Percentiles rank a stretch among this genome's conserved stretches.
These are phyloP conservation scores for Melanotaenia nigrans DNA, from an alignment of 2,797 vertebrate genomes.

Conservation along the genomic window DNA sequence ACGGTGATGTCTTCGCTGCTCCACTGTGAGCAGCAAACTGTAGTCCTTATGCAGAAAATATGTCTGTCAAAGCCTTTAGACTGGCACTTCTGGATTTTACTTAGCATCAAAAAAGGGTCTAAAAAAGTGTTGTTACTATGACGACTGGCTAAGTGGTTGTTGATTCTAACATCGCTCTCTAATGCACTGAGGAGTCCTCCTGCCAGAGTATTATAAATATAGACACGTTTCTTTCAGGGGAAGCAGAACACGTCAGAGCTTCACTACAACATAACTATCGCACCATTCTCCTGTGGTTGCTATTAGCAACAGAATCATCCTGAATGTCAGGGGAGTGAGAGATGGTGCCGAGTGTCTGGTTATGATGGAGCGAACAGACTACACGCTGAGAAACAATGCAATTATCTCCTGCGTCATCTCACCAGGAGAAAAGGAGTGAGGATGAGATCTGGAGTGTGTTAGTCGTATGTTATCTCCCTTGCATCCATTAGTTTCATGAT, in stretches of 20 bases:
- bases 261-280: slow-evolving; percentile 21
- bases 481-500: slow-evolving; percentile 38
- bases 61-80: slow-evolving; percentile 30
- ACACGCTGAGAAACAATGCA: slow-evolving; percentile 58
- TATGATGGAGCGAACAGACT: slow-evolving; percentile 42
- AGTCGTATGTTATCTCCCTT: slow-evolving; percentile 11
- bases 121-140: slow-evolving; percentile 13
- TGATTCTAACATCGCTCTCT: slow-evolving; percentile 42
- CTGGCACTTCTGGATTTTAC: not conserved
- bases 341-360: slow-evolving; percentile 52
- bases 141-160: slow-evolving; percentile 22
- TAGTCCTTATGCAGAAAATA: slow-evolving; percentile 17
- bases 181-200: slow-evolving; percentile 25
- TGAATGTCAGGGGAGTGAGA: slow-evolving; percentile 59
- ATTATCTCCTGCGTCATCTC: slow-evolving; percentile 60
- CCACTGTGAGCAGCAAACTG: not conserved
- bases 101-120: not conserved
- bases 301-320: slow-evolving; percentile 68
- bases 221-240: slow-evolving; percentile 37
- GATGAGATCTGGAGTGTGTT: slow-evolving; percentile 29
- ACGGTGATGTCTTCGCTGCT: slow-evolving; percentile 24
- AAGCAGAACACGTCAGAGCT: slow-evolving; percentile 37
- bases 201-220: slow-evolving; percentile 47
- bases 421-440: not conserved
- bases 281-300: slow-evolving; percentile 61